Evolutionary conservation across 2,113 vertebrate genomes (phyloP), one percentile per base, ranked within the genome.

Genomic region (Passer domesticus): DNA sequence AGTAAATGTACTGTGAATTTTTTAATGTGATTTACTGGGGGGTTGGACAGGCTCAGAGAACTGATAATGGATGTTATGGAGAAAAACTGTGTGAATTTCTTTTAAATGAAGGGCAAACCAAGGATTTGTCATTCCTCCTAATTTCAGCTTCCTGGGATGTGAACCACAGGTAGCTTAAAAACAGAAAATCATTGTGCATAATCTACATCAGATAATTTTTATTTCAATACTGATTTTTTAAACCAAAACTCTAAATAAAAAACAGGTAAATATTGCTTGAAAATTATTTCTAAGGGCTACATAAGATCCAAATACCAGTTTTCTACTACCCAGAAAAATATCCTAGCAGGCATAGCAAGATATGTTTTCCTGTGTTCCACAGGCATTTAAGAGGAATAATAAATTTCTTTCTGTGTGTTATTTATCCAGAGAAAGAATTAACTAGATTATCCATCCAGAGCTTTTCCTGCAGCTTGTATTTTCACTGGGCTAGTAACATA

Each of bases 1-100:
- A 87, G 56, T 53, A 94, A 95, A 97, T 84, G 81, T 81, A 87
- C 62, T 84, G 66, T 89, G 77, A 90, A 31, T 78, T 58, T 59
- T 88, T 86, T 39, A 73, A 89, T 81, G 35, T 68, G 59, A 75
- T 89, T 87, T 94, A 89, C 60, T 68, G 46, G 39, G 31, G 39
- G 10, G 25, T 37, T 87, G 41, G 63, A 91, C 27, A 60, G 46
- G n/a, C 72, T 93, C n/a, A 73, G 56, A 66, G 37, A 87, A 52
- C 44, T 68, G 35, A 44, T 78, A 92, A 84, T 50, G 53, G 49
- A 82, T 66, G 20, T 53, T n/a, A 53, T 7, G 31, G 28, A 85
- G 31, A 79, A 91, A 93, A 95, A 37, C 24, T 52, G 5, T 49
- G 31, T 46, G n/a, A 74, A 67, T 47, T 75, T 47, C 35, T 84